Evolutionary conservation across 2,888 invertebrate species (phyloP), one percentile per base, ranked within the genome.

Genomic region (Microctonus hyperodae): DNA sequence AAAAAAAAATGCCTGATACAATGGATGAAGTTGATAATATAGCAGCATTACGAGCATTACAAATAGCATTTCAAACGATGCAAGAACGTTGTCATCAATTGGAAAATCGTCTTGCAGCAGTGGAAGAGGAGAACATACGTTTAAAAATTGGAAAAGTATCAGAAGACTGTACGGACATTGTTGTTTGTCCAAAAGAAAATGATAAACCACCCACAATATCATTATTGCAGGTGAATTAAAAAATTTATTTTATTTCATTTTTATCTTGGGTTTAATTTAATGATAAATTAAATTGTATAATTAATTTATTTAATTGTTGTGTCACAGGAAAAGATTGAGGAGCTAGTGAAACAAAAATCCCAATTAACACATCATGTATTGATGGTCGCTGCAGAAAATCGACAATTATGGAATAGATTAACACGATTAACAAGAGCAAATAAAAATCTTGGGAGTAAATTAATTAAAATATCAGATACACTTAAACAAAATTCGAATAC

Each of bases 361-460:
- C 92, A 93, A 78, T 84, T 94, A 0, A 88, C 90, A 74, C 91
- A 92, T 79, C 92, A 92, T 78, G 88, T 93, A 33, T 89, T 88
- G 75, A 92, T 94, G 92, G 92, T 94, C 10, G 91, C 93, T 2
- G 88, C 89, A 75, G 94, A 94, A 82, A 94, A 94, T 81, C 90
- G 91, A 76, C 91, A 91, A 72, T 83, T 94, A 50, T 94, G 94
- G 94, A 89, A 87, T 65, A 89, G 91, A 76, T 85, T 94, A 64
- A 90, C 88, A 0, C 86, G 87, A 79, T 83, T 91, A 62, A 87
- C 91, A 5, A 88, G 88, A 78, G 87, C 88, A 20, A 89, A 89
- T 73, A 86, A 86, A 74, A 85, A 85, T 33, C 78, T 88, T 62
- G 87, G 86, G 31, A 85, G 83, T 64, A 86, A 87, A 70, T 79